A percentile compares a stretch with the other conserved stretches of the same genome.
Evolutionary conservation across 1,140 invertebrate genomes (phyloP).

Genomic region (Oryzaephilus surinamensis): DNA sequence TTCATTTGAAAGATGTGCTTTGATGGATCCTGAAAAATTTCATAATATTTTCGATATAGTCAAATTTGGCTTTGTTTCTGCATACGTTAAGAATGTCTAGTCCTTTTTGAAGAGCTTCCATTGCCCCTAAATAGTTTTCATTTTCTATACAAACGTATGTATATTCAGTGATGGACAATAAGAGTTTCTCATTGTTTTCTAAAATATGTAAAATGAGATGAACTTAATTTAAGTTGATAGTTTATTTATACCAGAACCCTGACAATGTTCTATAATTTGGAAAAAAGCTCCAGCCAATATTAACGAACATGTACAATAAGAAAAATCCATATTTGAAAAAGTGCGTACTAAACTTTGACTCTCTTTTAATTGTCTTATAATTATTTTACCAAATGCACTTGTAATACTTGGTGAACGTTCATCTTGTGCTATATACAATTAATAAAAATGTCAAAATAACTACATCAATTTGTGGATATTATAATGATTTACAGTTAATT

Average conservation of each 20-base stretch:
- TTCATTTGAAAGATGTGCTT: too few relatives aligned
- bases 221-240: constrained; percentile 7
- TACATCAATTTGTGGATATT: too few relatives aligned
- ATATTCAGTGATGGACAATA: constrained; percentile 42
- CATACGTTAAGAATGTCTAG: constrained; percentile 32
- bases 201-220: too few relatives aligned
- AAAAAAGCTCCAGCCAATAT: constrained; percentile 44
- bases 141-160: constrained; percentile 40
- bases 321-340: constrained; percentile 38
- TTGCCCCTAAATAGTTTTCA: constrained; percentile 41
- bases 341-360: constrained; percentile 28
- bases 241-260: constrained; percentile 44
- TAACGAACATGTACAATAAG: constrained; percentile 42
- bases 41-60: too few relatives aligned
- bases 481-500: too few relatives aligned
- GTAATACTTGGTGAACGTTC: too few relatives aligned
- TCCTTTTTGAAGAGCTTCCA: constrained; percentile 40
- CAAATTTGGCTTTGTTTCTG: too few relatives aligned
- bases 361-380: constrained; percentile 26
- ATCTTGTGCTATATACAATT: too few relatives aligned
- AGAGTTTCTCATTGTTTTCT: constrained; percentile 1
- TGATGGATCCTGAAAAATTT: too few relatives aligned
- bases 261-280: constrained; percentile 47
- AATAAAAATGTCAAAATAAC: too few relatives aligned
- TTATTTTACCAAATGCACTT: constrained; percentile 16